A percentile compares a stretch with the other conserved stretches of the same genome.
These are phyloP conservation scores for Ormyrus thymus DNA, from an alignment of 2,888 invertebrate species.

Conservation along the genomic window DNA sequence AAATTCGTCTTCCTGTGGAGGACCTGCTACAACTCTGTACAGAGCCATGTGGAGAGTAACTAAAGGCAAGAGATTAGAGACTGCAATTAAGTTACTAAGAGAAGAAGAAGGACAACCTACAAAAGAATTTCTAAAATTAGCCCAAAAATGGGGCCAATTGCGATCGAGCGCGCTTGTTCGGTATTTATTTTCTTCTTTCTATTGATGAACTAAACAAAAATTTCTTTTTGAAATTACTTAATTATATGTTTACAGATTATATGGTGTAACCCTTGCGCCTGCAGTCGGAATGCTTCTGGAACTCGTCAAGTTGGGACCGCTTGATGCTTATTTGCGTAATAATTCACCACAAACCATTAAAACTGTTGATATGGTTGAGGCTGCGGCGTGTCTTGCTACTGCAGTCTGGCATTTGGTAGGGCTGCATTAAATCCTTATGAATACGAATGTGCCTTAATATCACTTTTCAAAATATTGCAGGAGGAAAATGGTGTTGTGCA, in stretches of 20 bases:
- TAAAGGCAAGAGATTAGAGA: slow-evolving; percentile 85
- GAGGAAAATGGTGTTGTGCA: slow-evolving; percentile 89
- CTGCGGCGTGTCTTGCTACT: slow-evolving; percentile 86
- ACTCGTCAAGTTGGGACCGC: slow-evolving; percentile 85
- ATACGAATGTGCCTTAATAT: too few species aligned
- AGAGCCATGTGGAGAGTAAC: slow-evolving; percentile 87
- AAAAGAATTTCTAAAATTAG: slow-evolving; percentile 86
- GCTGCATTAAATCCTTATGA: slow-evolving; percentile 41
- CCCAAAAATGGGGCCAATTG: slow-evolving; percentile 87
- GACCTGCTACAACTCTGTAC: slow-evolving; percentile 73
- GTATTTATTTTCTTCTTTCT: slow-evolving; percentile 53
- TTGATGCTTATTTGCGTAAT: slow-evolving; percentile 82
- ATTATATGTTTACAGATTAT: slow-evolving; percentile 75
- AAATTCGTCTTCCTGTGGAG: slow-evolving; percentile 50
- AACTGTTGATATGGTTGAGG: slow-evolving; percentile 86
- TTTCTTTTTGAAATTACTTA: neutral
- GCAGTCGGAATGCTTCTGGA: slow-evolving; percentile 90
- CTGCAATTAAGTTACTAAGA: slow-evolving; percentile 87
- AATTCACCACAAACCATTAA: slow-evolving; percentile 76
- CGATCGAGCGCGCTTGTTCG: slow-evolving; percentile 85
- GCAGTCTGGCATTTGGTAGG: slow-evolving; percentile 90
- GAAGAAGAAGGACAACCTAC: slow-evolving; percentile 76
- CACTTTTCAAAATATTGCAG: slow-evolving; percentile 67
- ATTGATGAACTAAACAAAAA: neutral
- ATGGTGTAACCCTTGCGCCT: slow-evolving; percentile 85